A percentile compares a stretch with the other conserved stretches of the same genome.
Evolutionary conservation across 2,888 invertebrate genomes (phyloP).

Genomic region (Tetanocera ferruginea): DNA sequence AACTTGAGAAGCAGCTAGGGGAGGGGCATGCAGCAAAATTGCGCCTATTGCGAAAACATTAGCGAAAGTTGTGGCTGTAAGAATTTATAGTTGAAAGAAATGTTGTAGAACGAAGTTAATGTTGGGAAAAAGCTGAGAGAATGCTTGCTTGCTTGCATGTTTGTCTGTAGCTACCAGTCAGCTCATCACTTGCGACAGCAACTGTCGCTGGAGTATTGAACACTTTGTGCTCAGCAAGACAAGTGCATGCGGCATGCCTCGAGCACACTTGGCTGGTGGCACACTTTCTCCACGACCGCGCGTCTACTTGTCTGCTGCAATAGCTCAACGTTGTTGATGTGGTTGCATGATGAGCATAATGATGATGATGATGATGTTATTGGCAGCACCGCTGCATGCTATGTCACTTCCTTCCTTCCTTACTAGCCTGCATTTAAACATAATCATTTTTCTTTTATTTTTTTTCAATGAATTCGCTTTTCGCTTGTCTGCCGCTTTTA

Average conservation of each 20-base stretch:
- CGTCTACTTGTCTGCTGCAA: neutral
- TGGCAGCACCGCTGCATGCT: too few relatives aligned
- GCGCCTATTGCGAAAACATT: constrained; percentile 26
- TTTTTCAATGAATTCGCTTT: neutral
- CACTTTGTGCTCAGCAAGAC: too few relatives aligned
- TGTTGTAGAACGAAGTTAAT: neutral
- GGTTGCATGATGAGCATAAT: too few relatives aligned
- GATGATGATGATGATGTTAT: neutral
- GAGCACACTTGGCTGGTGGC: neutral
- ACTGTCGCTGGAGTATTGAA: too few relatives aligned
- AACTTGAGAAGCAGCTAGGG: neutral
- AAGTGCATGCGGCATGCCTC: neutral
- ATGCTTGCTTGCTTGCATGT: neutral
- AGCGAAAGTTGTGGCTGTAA: constrained; percentile 10
- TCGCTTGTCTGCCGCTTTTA: neutral
- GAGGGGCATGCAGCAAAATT: constrained; percentile 9
- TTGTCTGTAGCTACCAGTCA: neutral
- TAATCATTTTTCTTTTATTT: neutral
- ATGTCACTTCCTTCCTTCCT: neutral
- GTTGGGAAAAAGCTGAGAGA: neutral
- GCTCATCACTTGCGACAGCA: too few relatives aligned
- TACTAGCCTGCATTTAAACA: neutral
- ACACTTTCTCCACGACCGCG: too few relatives aligned
- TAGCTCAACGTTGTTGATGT: neutral
- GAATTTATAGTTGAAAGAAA: neutral